Percentiles rank a stretch among this genome's conserved stretches.
Conservation (phyloP, 2,888 invertebrate species). For the Oscheius sp. region DNA sequence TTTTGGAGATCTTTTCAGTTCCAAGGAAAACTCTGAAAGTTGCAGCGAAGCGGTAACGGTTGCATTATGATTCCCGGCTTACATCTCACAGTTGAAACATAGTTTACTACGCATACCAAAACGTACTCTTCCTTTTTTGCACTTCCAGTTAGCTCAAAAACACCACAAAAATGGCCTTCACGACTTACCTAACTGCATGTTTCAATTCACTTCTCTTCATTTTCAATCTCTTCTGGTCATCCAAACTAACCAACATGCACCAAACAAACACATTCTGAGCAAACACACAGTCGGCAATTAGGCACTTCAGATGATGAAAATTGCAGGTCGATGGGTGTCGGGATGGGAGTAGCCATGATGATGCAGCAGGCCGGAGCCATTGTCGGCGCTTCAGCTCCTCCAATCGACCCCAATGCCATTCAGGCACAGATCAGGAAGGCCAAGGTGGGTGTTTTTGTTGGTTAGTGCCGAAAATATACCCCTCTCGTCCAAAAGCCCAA, state of each 20-base stretch:
- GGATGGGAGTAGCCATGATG: slow-evolving; percentile 72
- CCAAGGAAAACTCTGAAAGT: too few species aligned
- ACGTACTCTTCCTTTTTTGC: too few species aligned
- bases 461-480: not conserved
- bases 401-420: slow-evolving; percentile 53
- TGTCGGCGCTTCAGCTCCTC: slow-evolving; percentile 53
- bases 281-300: slow-evolving; percentile 9
- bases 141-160: too few species aligned
- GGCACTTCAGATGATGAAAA: slow-evolving; percentile 15
- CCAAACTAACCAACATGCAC: not conserved
- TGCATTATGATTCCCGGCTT: too few species aligned
- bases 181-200: not conserved
- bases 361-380: slow-evolving; percentile 69
- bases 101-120: too few species aligned
- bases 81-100: too few species aligned
- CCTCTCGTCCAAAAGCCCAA: too few species aligned
- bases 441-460: slow-evolving; percentile 49
- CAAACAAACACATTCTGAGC: not conserved
- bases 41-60: too few species aligned
- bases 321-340: slow-evolving; percentile 66
- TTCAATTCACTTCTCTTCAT: not conserved
- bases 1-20: too few species aligned
- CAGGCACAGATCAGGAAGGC: slow-evolving; percentile 67
- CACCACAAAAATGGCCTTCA: too few species aligned
- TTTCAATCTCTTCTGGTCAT: not conserved